A percentile compares a stretch with the other conserved stretches of the same genome.
Evolutionary conservation across 2,113 vertebrate species (phyloP).

Genomic region (Physeter macrocephalus): DNA sequence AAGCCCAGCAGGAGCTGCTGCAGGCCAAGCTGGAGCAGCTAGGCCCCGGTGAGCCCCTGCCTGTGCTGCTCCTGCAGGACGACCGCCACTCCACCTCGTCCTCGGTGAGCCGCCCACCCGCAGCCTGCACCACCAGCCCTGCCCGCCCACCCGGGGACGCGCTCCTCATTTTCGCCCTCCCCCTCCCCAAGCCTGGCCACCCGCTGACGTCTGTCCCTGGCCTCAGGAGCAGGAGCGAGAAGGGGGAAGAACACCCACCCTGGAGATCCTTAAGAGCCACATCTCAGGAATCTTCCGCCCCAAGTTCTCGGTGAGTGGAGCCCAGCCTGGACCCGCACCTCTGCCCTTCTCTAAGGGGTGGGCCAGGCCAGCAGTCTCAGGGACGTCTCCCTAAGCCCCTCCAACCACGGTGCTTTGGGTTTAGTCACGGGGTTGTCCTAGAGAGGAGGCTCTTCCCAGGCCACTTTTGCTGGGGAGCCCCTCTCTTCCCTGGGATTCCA

Average conservation of each 20-base stretch:
- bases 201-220: conserved; percentile 63
- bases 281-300: conserved; percentile 89
- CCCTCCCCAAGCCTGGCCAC: conserved; percentile 65
- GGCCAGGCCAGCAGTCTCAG: neutral
- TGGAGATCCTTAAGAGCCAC: conserved; percentile 88
- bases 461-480: neutral
- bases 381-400: accelerated
- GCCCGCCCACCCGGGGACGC: neutral
- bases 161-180: conserved; percentile 53
- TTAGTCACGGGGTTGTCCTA: too few species aligned
- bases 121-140: accelerated
- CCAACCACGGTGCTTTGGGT: accelerated
- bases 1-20: conserved; percentile 86
- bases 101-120: conserved; percentile 76
- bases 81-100: conserved; percentile 82
- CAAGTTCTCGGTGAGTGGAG: conserved; percentile 84
- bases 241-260: conserved; percentile 67
- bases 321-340: neutral
- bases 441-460: neutral
- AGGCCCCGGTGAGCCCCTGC: conserved; percentile 80
- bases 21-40: conserved; percentile 84
- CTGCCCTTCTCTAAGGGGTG: neutral
- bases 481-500: neutral
- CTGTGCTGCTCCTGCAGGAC: conserved; percentile 81
- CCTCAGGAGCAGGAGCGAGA: conserved; percentile 81